These are phyloP conservation scores for Taeniopygia guttata DNA, from an alignment of 2,797 vertebrate genomes.

Conservation along the genomic window DNA sequence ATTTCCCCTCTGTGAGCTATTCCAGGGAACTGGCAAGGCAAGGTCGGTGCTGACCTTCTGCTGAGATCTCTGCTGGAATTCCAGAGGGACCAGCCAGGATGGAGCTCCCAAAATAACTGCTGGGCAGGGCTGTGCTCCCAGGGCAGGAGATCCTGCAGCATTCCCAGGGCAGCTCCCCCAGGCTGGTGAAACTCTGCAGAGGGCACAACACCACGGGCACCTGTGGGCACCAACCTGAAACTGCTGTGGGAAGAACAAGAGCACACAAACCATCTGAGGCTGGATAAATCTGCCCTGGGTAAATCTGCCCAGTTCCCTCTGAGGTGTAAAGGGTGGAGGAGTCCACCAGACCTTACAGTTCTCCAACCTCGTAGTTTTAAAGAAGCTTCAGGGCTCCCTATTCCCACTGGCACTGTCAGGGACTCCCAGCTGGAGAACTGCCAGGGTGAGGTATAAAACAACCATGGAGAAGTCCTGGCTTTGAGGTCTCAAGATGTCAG, in stretches of 20 bases:
- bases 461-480: background rate
- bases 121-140: background rate
- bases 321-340: background rate
- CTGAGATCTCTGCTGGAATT: background rate
- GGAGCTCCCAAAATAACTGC: conserved; percentile 17
- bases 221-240: background rate
- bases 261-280: background rate
- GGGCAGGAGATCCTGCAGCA: background rate
- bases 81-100: background rate
- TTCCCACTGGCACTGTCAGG: background rate
- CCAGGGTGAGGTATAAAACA: background rate
- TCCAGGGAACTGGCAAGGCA: background rate
- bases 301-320: background rate
- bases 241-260: background rate
- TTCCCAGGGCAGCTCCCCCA: background rate
- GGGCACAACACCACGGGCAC: background rate
- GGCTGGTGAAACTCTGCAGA: background rate
- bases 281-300: background rate
- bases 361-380: background rate
- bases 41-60: background rate
- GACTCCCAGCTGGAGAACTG: background rate
- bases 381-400: background rate
- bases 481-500: background rate
- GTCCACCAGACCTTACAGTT: background rate
- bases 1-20: background rate